Evolutionary conservation across 2,888 invertebrate genomes (phyloP).

Genomic region (Idaea biselata): DNA sequence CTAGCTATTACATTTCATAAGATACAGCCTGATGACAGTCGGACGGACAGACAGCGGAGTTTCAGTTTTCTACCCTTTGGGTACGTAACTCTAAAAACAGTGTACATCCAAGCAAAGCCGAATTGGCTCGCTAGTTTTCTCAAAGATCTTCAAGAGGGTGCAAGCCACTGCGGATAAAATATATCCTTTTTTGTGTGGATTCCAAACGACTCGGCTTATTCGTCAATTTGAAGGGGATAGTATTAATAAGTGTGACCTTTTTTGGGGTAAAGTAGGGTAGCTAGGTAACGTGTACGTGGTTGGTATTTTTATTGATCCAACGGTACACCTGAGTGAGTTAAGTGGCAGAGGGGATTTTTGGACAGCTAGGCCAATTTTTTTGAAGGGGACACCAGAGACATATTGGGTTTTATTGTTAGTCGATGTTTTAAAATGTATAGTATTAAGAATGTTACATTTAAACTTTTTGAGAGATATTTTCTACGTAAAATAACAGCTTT

Average conservation of each 20-base stretch:
- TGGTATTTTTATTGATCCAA: conserved; percentile 1
- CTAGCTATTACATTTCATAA: no score
- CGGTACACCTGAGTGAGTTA: neutral
- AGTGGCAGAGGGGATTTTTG: neutral
- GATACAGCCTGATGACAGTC: no score
- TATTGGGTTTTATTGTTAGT: neutral
- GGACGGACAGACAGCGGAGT: no score
- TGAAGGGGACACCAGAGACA: neutral
- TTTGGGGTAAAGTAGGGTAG: neutral
- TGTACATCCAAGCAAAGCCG: no score
- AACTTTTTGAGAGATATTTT: no score
- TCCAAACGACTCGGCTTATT: conserved; percentile 1
- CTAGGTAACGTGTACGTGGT: conserved; percentile 1
- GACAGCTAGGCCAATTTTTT: neutral
- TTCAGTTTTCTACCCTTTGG: no score
- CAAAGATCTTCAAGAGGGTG: neutral
- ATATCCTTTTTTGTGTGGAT: neutral
- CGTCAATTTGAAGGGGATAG: conserved; percentile 1
- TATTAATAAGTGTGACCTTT: conserved; percentile 1
- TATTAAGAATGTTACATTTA: no score
- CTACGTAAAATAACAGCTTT: no score
- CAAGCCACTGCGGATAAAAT: neutral
- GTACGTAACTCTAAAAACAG: no score
- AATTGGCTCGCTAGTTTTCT: no score
- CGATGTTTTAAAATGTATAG: neutral